Conservation (phyloP, 2,797 vertebrate genomes). For the Selene dorsalis region DNA sequence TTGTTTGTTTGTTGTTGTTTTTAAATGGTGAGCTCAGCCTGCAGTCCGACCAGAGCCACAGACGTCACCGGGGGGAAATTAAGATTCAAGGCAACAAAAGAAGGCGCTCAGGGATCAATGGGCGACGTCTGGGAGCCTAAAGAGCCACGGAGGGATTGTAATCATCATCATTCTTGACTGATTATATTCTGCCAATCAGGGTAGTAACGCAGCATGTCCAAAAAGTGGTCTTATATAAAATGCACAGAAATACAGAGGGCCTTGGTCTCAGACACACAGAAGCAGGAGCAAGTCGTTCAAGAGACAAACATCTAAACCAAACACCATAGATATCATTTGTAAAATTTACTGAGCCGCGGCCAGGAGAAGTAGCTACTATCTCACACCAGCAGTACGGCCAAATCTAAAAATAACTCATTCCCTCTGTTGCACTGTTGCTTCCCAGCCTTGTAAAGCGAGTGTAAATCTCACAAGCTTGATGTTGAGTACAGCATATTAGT, state of each 20-base stretch:
- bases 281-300: not conserved
- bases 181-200: not conserved
- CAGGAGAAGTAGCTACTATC: constrained; percentile 20
- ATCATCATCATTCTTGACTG: constrained; percentile 30
- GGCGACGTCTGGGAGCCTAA: constrained; percentile 23
- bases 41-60: not conserved
- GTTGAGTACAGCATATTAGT: constrained; percentile 14
- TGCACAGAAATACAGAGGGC: not conserved
- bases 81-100: constrained; percentile 24
- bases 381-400: constrained; percentile 11
- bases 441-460: constrained; percentile 5
- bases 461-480: constrained; percentile 28
- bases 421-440: constrained; percentile 24
- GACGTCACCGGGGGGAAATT: constrained; percentile 3
- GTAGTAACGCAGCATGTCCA: not conserved
- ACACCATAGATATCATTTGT: not conserved
- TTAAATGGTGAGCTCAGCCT: not conserved
- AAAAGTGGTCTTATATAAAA: not conserved
- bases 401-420: constrained; percentile 36
- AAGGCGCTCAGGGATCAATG: constrained; percentile 16
- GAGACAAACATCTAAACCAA: not conserved
- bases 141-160: constrained; percentile 4
- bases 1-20: not conserved
- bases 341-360: constrained; percentile 2
- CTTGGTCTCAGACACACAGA: not conserved